Evolutionary conservation across 2,888 invertebrate species (phyloP).

Genomic region (Cephonodes hylas): DNA sequence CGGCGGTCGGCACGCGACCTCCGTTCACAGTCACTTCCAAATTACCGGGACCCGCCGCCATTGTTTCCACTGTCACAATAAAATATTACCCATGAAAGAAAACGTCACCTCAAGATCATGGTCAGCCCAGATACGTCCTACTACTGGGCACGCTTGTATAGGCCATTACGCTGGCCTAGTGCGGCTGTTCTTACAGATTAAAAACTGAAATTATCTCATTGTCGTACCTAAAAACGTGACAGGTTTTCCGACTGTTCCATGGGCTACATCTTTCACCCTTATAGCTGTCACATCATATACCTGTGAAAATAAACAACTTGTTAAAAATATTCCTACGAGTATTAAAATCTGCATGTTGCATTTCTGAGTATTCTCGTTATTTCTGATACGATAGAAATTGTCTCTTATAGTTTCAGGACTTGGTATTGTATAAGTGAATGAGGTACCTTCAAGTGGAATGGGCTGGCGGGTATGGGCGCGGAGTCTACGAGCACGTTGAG

Average conservation of each 20-base stretch:
- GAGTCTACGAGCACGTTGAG: slow-evolving; percentile 93
- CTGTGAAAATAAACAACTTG: slow-evolving; percentile 42
- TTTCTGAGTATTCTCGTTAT: too few relatives aligned
- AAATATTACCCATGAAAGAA: too few relatives aligned
- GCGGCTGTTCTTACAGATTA: too few relatives aligned
- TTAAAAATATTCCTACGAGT: not conserved
- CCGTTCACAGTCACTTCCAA: slow-evolving; percentile 99
- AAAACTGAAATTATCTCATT: not conserved
- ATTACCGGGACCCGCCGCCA: slow-evolving; percentile 98
- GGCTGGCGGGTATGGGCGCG: slow-evolving; percentile 92
- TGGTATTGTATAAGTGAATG: too few relatives aligned
- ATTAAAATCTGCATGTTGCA: not conserved
- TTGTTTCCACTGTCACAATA: slow-evolving; percentile 90
- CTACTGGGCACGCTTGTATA: too few relatives aligned
- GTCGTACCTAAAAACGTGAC: slow-evolving; percentile 92
- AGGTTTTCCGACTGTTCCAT: slow-evolving; percentile 93
- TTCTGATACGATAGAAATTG: too few relatives aligned
- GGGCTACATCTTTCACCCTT: slow-evolving; percentile 94
- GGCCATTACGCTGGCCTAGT: too few relatives aligned
- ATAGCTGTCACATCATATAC: slow-evolving; percentile 97
- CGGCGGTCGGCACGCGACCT: slow-evolving; percentile 97
- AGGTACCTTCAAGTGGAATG: slow-evolving; percentile 93
- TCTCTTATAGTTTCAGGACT: too few relatives aligned
- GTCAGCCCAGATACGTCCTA: too few relatives aligned
- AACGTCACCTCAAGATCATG: too few relatives aligned